phyloP scores from a whole-genome alignment of 2,888 invertebrate species.

The Limulus polyphemus region DNA sequence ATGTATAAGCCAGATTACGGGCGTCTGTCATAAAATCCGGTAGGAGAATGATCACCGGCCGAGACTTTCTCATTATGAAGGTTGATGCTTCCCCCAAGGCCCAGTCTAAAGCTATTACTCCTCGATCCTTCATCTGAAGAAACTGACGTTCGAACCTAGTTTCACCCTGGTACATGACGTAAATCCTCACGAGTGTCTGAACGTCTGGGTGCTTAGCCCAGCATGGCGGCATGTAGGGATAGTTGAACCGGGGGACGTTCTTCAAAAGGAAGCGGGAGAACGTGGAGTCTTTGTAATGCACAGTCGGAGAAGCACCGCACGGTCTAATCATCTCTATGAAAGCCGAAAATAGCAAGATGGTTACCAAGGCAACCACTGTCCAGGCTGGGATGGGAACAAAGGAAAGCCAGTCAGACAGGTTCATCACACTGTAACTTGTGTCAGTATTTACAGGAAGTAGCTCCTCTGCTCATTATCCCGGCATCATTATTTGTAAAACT shows the following conservation, averaged over 20 bases:
- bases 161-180: slow-evolving; percentile 20
- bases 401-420: too few species aligned
- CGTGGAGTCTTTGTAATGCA: slow-evolving; percentile 32
- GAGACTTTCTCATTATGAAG: too few species aligned
- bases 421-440: too few species aligned
- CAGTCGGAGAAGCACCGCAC: slow-evolving; percentile 12
- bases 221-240: slow-evolving; percentile 29
- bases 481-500: too few species aligned
- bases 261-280: slow-evolving; percentile 30
- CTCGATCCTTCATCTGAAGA: slow-evolving; percentile 31
- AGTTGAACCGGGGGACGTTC: slow-evolving; percentile 28
- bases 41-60: too few species aligned
- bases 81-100: neutral
- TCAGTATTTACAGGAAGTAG: too few species aligned
- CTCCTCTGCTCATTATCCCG: too few species aligned
- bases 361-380: too few species aligned
- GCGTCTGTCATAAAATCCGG: too few species aligned
- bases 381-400: too few species aligned
- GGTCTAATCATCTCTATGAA: too few species aligned
- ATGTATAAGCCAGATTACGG: slow-evolving; percentile 3
- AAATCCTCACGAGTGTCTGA: slow-evolving; percentile 29
- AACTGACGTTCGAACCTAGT: slow-evolving; percentile 29
- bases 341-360: too few species aligned
- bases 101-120: slow-evolving; percentile 34
- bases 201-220: slow-evolving; percentile 30